Base-by-base conservation (phyloP, 1,140 invertebrate genomes). In the Venturia canescens region DNA sequence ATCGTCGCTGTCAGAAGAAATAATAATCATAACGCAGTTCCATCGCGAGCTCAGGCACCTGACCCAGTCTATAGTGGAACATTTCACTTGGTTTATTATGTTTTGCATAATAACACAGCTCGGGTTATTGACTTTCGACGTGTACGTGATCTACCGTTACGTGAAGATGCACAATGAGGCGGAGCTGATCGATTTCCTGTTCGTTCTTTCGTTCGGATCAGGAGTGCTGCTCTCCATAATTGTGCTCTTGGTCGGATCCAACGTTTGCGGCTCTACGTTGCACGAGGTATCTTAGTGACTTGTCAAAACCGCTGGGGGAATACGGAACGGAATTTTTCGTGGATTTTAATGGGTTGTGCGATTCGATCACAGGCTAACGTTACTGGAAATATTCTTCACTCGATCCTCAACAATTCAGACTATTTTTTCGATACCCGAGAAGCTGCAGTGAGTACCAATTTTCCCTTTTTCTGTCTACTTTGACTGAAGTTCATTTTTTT, bases 301-400 rank as follows among this genome's bases (percentile, higher is more conserved):
- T n/a, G n/a, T n/a, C n/a, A n/a, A n/a, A n/a, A n/a, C n/a, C n/a
- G n/a, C n/a, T n/a, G n/a, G n/a, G n/a, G n/a, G n/a, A n/a, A n/a
- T n/a, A n/a, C n/a, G n/a, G n/a, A n/a, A n/a, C n/a, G n/a, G n/a
- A n/a, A n/a, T n/a, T n/a, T n/a, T n/a, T n/a, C n/a, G 7, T 34
- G 7, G 3, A 34, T 34, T 34, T 34, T 7, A 34, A 34, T 34
- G 31, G 7, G 7, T 34, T 34, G 50, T 53, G 11, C 13, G 15
- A 16, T 11, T 60, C 4, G n/a, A 60, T 76, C 29, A 11, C 57
- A 76, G 74, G 74, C 74, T 15, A 76, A 76, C 18, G n/a, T 63
- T 7, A 76, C 74, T 1, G 74, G 74, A 60, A 76, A 63, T 38
- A 63, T 76, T 34, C 29, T 76, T 34, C 74, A 76, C 27, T 16